Evolutionary conservation across 92 coral and sea anemone species (phyloP), one percentile per base, ranked within the genome.

Genomic region (Micromussa lordhowensis): DNA sequence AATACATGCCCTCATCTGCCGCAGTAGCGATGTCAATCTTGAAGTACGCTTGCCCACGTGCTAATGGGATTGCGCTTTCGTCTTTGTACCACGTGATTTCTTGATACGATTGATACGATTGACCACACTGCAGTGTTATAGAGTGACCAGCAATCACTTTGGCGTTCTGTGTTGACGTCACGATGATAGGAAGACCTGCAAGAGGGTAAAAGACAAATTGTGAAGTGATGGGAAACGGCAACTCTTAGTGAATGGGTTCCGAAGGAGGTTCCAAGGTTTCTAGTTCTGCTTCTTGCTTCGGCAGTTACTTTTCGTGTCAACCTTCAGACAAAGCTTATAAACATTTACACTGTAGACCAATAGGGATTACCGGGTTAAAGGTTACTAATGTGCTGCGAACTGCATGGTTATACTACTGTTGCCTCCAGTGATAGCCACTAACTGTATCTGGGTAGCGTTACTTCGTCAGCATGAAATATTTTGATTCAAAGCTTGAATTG

Each of bases 1-100:
- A 48, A 51, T 77, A 86, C 28, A 66, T 86, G 61, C 89, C 89
- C 48, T 86, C 89, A 9, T 86, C 77, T 51, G 49, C 64, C 9
- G 68, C 22, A 22, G 83, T 26, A 40, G 64, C 83, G 35, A 13
- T 18, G 24, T 6, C 54, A 77, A 86, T 61, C n/a, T n/a, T n/a
- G n/a, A n/a, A 30, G 3, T 77, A 32, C 24, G 10, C 51, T 38
- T 66, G 82, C 1, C 83, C 83, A 19, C 28, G 10, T 18, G 26
- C 30, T 5, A 77, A 19, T 29, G 64, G 66, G 32, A 8, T 51
- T 8, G 13, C 54, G 51, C 89, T 77, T 76, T 69, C 77, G 36
- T 77, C 83, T 32, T 78, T 86, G 35, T 86, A 77, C 89, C 89
- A 86, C 35, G 0, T 11, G 38, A 86, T 30, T 14, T 63, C 32